Percentiles rank a stretch among this genome's conserved stretches.
These are phyloP conservation scores for Phaetusa simplex DNA, from an alignment of 2,113 vertebrate genomes.

Conservation along the genomic window DNA sequence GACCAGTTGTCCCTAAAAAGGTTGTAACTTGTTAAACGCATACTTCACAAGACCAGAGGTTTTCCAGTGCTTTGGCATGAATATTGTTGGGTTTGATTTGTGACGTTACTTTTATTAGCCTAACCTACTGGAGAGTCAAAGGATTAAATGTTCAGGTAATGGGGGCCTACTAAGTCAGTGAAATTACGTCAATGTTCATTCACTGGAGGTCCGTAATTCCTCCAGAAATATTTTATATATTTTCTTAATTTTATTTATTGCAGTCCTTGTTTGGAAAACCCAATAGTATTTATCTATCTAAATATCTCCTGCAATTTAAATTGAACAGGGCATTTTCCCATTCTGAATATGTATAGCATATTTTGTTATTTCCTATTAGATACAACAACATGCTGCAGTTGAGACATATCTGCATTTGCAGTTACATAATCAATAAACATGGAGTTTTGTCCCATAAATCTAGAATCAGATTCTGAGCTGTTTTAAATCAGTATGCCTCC, in stretches of 20 bases:
- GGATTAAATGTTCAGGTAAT: neutral
- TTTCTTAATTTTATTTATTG: neutral
- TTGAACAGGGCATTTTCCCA: neutral
- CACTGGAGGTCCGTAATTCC: neutral
- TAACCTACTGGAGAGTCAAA: neutral
- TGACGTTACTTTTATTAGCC: neutral
- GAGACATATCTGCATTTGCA: neutral
- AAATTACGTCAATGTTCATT: neutral
- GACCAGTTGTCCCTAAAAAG: neutral
- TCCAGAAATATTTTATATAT: neutral
- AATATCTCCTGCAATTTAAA: neutral
- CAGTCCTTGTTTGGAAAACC: neutral
- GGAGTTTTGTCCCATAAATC: neutral
- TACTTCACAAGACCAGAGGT: neutral
- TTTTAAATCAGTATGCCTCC: slow-evolving; percentile 3
- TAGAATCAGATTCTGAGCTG: neutral
- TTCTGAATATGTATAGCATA: neutral
- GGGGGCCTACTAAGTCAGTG: neutral
- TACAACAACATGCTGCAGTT: neutral
- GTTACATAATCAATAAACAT: slow-evolving; percentile 41
- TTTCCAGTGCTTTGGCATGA: neutral
- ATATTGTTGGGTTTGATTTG: neutral
- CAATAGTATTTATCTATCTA: neutral
- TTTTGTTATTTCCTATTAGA: neutral
- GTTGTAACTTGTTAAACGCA: neutral